Conservation (phyloP, 2,113 vertebrate species). For the Corythornis vintsioides region DNA sequence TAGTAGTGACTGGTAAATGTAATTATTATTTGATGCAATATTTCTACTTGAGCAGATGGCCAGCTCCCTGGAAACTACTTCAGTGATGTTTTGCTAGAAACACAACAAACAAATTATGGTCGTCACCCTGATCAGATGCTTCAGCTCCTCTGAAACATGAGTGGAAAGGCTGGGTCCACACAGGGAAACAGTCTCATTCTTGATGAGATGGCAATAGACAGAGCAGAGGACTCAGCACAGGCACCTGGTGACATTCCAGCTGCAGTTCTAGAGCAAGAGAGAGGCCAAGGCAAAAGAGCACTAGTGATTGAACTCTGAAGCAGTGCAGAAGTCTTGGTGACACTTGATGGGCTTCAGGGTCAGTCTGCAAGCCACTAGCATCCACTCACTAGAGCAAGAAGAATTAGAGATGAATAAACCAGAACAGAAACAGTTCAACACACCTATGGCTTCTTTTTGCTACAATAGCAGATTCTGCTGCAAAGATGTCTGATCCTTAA, state of each 20-base stretch:
- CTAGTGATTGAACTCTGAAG: neutral
- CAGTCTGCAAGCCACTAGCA: neutral
- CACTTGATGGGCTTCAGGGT: neutral
- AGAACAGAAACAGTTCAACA: neutral
- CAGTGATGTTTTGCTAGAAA: neutral
- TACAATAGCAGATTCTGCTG: neutral
- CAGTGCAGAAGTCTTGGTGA: neutral
- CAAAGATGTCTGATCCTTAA: neutral
- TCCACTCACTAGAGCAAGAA: neutral
- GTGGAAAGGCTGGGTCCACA: neutral
- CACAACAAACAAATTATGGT: neutral
- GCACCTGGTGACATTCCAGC: neutral
- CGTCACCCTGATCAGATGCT: neutral
- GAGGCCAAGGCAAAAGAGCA: neutral
- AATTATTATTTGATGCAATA: neutral
- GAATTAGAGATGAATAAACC: neutral
- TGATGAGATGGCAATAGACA: neutral
- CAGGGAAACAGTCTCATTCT: neutral
- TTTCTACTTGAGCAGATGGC: neutral
- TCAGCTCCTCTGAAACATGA: neutral
- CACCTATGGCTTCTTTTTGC: neutral
- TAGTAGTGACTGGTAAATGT: neutral
- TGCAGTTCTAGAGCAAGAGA: neutral
- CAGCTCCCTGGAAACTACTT: neutral
- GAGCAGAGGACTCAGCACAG: rapidly evolving